A percentile compares a stretch with the other conserved stretches of the same genome.
Evolutionary conservation across 2,888 invertebrate genomes (phyloP).

Genomic region (Abrostola triplasia): DNA sequence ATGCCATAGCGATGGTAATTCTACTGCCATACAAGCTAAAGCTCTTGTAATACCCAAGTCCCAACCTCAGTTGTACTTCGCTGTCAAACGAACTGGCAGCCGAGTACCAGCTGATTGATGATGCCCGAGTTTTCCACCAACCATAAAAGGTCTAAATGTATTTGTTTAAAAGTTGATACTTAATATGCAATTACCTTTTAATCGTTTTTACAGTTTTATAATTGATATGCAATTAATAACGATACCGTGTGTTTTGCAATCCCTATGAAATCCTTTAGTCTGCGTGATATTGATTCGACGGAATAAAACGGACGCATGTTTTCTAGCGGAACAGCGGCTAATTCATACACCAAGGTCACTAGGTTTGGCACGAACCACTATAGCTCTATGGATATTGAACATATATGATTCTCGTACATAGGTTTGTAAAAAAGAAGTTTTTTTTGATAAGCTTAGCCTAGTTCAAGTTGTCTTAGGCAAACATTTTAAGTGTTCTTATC

Average conservation of each 20-base stretch:
- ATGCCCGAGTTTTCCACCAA: background rate
- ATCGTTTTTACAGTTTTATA: conserved; percentile 20
- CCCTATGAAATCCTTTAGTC: conserved; percentile 23
- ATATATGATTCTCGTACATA: too few relatives aligned
- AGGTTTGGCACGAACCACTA: background rate
- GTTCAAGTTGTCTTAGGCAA: too few relatives aligned
- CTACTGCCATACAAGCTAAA: background rate
- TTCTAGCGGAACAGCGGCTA: conserved; percentile 64
- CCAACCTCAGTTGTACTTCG: background rate
- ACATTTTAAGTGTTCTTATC: too few relatives aligned
- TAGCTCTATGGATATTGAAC: background rate
- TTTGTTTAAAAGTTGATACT: background rate
- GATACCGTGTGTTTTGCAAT: conserved; percentile 33
- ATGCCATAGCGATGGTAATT: background rate
- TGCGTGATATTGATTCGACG: conserved; percentile 33
- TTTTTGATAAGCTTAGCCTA: too few relatives aligned
- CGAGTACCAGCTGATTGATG: background rate
- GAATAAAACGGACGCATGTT: conserved; percentile 53
- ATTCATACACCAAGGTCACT: conserved; percentile 32
- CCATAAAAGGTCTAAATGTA: background rate
- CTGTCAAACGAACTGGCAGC: background rate
- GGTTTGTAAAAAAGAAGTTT: too few relatives aligned
- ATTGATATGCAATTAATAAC: conserved; percentile 24
- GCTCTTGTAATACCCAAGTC: background rate
- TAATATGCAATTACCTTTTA: conserved; percentile 22